Evolutionary conservation across 2,888 invertebrate species (phyloP).

Genomic region (Leptinotarsa haldemani): DNA sequence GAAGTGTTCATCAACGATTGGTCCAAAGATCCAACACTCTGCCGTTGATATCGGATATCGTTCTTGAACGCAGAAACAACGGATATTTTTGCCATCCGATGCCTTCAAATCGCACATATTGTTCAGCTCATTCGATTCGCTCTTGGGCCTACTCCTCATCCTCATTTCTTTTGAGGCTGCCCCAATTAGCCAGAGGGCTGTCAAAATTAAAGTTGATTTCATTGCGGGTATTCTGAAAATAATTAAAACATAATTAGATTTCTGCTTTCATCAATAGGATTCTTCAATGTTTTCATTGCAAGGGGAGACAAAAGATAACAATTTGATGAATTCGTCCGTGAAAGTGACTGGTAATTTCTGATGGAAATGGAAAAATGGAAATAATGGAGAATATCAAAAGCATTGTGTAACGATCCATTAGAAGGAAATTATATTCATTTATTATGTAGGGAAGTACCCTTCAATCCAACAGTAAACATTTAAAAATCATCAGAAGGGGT

Average conservation of each 20-base stretch:
- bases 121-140: conserved; percentile 27
- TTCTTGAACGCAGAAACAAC: conserved; percentile 76
- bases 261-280: neutral
- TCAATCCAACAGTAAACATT: neutral
- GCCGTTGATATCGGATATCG: conserved; percentile 69
- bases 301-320: too few relatives aligned
- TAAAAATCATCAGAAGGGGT: neutral
- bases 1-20: conserved; percentile 75
- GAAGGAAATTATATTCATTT: too few relatives aligned
- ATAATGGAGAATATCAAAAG: too few relatives aligned
- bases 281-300: neutral
- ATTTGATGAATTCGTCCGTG: too few relatives aligned
- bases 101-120: conserved; percentile 41
- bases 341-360: too few relatives aligned
- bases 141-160: conserved; percentile 37
- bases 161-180: conserved; percentile 39
- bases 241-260: conserved; percentile 26
- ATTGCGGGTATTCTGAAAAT: conserved; percentile 35
- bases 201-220: conserved; percentile 36
- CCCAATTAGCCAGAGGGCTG: conserved; percentile 37
- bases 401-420: too few relatives aligned
- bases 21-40: conserved; percentile 81
- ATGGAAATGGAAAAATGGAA: too few relatives aligned
- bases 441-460: too few relatives aligned
- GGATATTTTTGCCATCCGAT: conserved; percentile 53